Evolutionary conservation across 2,797 vertebrate genomes (phyloP).

Genomic region (Cossypha caffra): DNA sequence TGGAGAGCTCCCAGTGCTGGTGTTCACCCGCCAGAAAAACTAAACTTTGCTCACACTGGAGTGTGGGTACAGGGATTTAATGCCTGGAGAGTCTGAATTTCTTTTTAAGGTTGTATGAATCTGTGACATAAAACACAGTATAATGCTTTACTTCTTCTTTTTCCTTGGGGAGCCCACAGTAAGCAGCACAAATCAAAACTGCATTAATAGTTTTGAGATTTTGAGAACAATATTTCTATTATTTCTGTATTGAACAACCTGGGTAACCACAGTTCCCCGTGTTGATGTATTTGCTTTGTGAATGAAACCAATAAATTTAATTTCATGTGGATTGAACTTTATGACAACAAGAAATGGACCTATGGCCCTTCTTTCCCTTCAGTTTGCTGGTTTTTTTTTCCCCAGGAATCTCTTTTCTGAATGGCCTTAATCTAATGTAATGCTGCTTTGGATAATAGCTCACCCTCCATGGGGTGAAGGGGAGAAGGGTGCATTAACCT

Average conservation of each 20-base stretch:
- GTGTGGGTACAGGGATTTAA: not conserved
- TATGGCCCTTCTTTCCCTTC: not conserved
- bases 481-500: slow-evolving; percentile 22
- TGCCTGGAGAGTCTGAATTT: not conserved
- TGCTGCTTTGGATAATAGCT: slow-evolving; percentile 36
- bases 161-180: not conserved
- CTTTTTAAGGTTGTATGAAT: not conserved
- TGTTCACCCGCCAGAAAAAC: not conserved
- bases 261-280: not conserved
- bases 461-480: not conserved
- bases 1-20: not conserved
- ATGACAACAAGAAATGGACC: not conserved
- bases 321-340: not conserved
- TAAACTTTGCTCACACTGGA: not conserved
- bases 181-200: not conserved
- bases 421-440: slow-evolving; percentile 35
- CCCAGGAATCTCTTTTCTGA: not conserved
- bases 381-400: not conserved
- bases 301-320: not conserved
- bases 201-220: not conserved
- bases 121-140: not conserved
- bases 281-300: not conserved
- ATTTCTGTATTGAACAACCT: not conserved
- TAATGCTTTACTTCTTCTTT: not conserved
- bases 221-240: not conserved